These are phyloP conservation scores for Epinephelus lanceolatus DNA, from an alignment of 2,113 vertebrate genomes.

Conservation along the genomic window DNA sequence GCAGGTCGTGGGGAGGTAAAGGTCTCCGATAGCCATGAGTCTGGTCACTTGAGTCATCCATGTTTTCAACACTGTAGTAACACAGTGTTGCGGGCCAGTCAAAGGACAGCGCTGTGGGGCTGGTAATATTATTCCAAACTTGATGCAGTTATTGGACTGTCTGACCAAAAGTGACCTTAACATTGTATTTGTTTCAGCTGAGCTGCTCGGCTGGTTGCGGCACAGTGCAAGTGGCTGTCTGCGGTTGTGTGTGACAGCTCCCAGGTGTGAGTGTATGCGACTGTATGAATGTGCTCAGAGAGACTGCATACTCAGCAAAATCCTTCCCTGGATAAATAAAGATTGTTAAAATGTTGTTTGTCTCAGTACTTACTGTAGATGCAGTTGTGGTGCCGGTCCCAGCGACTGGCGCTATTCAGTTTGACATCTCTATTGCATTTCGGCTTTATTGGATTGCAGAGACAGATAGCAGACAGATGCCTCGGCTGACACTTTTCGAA, in stretches of 20 bases:
- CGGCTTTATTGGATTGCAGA: constrained; percentile 45
- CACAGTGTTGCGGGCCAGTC: constrained; percentile 5
- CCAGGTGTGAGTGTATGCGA: constrained; percentile 42
- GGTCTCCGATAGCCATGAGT: constrained; percentile 57
- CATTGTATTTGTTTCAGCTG: constrained; percentile 29
- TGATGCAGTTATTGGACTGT: constrained; percentile 53
- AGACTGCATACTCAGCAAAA: constrained; percentile 60
- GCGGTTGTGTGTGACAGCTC: constrained; percentile 57
- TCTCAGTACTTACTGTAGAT: constrained; percentile 44
- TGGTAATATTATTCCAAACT: constrained; percentile 48
- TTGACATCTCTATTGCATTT: constrained; percentile 64
- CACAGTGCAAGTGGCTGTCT: neutral
- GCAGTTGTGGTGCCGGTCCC: neutral
- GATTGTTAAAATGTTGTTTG: constrained; percentile 63
- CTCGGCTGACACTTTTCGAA: constrained; percentile 26
- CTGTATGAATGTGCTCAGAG: constrained; percentile 40
- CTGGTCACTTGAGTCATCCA: constrained; percentile 43
- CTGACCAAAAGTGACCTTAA: constrained; percentile 57
- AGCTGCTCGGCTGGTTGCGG: constrained; percentile 14
- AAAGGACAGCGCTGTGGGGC: constrained; percentile 25
- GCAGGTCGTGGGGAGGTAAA: constrained; percentile 46
- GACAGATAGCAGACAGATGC: constrained; percentile 28
- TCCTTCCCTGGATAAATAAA: constrained; percentile 66
- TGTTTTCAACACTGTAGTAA: constrained; percentile 27
- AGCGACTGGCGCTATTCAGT: constrained; percentile 35